Conservation (phyloP, 2,888 invertebrate genomes). For the Blastobasis lacticolella region DNA sequence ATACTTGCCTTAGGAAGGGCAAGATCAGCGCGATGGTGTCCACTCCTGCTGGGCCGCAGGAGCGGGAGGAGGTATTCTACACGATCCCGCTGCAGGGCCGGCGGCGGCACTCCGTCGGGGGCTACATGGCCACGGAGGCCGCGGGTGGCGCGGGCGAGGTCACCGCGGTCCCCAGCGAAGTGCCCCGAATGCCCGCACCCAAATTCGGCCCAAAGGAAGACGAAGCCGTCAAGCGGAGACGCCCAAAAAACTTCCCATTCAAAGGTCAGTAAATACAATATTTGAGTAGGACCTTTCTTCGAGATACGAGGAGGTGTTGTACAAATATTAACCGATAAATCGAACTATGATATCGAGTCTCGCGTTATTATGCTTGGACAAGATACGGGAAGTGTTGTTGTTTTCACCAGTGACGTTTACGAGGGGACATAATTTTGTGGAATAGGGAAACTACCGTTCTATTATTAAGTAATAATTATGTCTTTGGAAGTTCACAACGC, state of each 20-base stretch:
- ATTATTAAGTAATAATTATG: conserved; percentile 50
- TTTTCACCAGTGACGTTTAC: neutral
- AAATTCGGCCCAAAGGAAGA: conserved; percentile 49
- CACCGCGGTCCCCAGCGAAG: conserved; percentile 67
- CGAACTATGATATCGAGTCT: neutral
- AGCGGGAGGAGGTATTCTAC: conserved; percentile 77
- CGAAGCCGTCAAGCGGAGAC: conserved; percentile 49
- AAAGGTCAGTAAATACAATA: conserved; percentile 43
- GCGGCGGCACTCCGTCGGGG: conserved; percentile 79
- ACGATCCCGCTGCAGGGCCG: conserved; percentile 65
- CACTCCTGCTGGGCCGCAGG: conserved; percentile 52
- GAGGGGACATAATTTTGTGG: conserved; percentile 2
- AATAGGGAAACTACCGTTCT: conserved; percentile 27
- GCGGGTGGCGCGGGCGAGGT: conserved; percentile 54
- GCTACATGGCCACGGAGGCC: conserved; percentile 71
- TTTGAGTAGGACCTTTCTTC: too few relatives aligned
- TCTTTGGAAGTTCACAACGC: conserved; percentile 35
- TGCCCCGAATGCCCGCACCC: conserved; percentile 71
- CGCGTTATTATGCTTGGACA: neutral
- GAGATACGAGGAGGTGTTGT: neutral
- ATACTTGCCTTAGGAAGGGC: conserved; percentile 42
- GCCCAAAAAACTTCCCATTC: conserved; percentile 58
- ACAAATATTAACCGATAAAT: neutral
- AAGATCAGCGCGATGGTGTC: conserved; percentile 54
- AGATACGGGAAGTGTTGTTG: too few relatives aligned